phyloP scores from a whole-genome alignment of 2,888 invertebrate species.

The Drosophila rellima region DNA sequence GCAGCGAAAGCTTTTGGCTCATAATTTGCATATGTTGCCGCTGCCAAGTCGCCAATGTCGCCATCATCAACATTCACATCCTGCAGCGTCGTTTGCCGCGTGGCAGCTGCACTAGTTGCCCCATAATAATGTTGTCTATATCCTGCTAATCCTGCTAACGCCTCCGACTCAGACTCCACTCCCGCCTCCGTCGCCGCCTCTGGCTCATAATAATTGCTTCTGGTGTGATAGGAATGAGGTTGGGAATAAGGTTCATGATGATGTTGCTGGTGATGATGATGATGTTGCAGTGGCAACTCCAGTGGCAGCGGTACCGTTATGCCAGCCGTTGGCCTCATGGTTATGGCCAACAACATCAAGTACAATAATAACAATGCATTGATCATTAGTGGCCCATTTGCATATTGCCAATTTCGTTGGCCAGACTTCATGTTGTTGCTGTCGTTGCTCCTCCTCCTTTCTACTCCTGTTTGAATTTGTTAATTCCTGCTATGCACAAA shows the following conservation, averaged over 20 bases:
- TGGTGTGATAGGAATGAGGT: constrained; percentile 38
- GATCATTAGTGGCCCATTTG: constrained; percentile 70
- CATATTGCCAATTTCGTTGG: constrained; percentile 38
- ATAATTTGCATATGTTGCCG: constrained; percentile 77
- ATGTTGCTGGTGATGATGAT: background rate
- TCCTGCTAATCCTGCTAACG: constrained; percentile 69
- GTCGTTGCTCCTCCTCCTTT: constrained; percentile 4
- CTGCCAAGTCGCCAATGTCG: constrained; percentile 65
- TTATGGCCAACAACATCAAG: constrained; percentile 49
- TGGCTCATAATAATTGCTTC: constrained; percentile 69
- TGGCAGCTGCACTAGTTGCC: constrained; percentile 33
- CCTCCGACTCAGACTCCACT: constrained; percentile 33
- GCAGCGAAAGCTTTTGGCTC: constrained; percentile 51
- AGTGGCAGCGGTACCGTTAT: constrained; percentile 54
- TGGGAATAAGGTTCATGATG: constrained; percentile 17
- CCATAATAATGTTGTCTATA: constrained; percentile 74
- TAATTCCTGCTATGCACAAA: constrained; percentile 12
- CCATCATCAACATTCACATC: constrained; percentile 33
- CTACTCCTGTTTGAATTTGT: constrained; percentile 5
- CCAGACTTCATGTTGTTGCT: constrained; percentile 44
- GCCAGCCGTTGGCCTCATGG: constrained; percentile 55
- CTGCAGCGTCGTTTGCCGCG: constrained; percentile 29
- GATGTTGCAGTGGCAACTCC: constrained; percentile 17
- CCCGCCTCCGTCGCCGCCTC: constrained; percentile 1
- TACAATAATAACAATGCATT: constrained; percentile 52